Evolutionary conservation across 2,888 invertebrate genomes (phyloP).

Genomic region (Dynastes hyllus): DNA sequence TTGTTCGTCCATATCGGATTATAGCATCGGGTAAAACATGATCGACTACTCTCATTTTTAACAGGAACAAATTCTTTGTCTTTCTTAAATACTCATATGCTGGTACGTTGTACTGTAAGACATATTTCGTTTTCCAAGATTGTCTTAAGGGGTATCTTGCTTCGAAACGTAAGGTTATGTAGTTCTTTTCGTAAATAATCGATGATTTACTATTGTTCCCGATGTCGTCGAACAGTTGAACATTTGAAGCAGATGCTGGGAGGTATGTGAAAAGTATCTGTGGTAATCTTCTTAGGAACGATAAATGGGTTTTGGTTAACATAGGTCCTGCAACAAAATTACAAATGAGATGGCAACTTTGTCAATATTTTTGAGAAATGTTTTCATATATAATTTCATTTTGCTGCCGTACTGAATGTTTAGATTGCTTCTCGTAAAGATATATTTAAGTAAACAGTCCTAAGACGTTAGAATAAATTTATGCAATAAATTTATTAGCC

Average conservation of each 20-base stretch:
- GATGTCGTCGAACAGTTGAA: conserved; percentile 58
- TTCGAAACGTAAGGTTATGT: conserved; percentile 57
- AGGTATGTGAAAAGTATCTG: conserved; percentile 56
- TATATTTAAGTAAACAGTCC: too few species aligned
- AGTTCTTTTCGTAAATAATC: conserved; percentile 51
- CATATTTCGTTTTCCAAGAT: conserved; percentile 60
- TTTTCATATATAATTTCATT: too few species aligned
- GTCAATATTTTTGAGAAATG: too few species aligned
- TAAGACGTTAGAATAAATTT: too few species aligned
- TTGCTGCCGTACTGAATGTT: too few species aligned
- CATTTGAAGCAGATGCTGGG: conserved; percentile 58
- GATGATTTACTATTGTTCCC: conserved; percentile 58
- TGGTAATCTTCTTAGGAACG: background rate
- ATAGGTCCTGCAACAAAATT: conserved; percentile 56
- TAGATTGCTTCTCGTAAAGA: too few species aligned
- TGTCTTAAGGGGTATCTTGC: conserved; percentile 58
- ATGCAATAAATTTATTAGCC: too few species aligned
- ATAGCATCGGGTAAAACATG: conserved; percentile 58
- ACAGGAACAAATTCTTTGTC: conserved; percentile 42
- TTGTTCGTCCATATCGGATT: conserved; percentile 56
- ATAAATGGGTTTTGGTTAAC: conserved; percentile 53
- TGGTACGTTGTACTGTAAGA: conserved; percentile 58
- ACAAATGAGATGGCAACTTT: too few species aligned
- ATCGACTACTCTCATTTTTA: conserved; percentile 59
- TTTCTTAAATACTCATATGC: conserved; percentile 57